Evolutionary conservation across 2,797 vertebrate species (phyloP), one percentile per base, ranked within the genome.

Genomic region (Petrocephalus sullivani): DNA sequence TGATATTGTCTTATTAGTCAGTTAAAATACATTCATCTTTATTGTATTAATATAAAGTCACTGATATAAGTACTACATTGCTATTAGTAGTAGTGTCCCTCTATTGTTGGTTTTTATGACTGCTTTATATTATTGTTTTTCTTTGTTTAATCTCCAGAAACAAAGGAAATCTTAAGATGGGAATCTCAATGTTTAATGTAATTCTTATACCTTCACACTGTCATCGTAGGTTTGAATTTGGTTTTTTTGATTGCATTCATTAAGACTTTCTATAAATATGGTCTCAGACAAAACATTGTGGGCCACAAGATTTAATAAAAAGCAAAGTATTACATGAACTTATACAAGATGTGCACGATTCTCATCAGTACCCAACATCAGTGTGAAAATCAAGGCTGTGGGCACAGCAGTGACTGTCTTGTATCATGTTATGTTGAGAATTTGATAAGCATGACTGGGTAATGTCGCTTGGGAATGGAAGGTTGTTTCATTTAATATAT

Each of bases 341-440:
- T 41, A 5, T 41, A 9, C 2, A 57, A 78, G 28, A 75, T 75
- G 67, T 37, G 4, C 12, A 2, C 10, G 6, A 33, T 78, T 37
- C 14, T 23, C 19, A 14, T 78, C 71, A 46, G 37, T 46, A 9
- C 71, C 71, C 19, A 19, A 78, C 41, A 78, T 78, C 19, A 78
- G 71, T 41, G 71, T n/a, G 41, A 78, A 41, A 78, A 78, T 78
- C 71, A 6, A 41, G 10, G 5, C 37, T 46, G 71, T 33, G 7
- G 14, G 14, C 14, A 41, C 4, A 37, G 67, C 12, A 19, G 16
- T 75, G 61, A 12, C 16, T 3, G 71, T 78, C 71, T 78, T 37
- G 67, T 75, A 41, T 75, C 67, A 75, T 78, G 71, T 37, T 78
- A 78, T 78, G 14, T 78, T 78, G 33, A 78, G 71, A 46, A 78